phyloP scores from a whole-genome alignment of 1,140 invertebrate species.

The Plutomurus gul region DNA sequence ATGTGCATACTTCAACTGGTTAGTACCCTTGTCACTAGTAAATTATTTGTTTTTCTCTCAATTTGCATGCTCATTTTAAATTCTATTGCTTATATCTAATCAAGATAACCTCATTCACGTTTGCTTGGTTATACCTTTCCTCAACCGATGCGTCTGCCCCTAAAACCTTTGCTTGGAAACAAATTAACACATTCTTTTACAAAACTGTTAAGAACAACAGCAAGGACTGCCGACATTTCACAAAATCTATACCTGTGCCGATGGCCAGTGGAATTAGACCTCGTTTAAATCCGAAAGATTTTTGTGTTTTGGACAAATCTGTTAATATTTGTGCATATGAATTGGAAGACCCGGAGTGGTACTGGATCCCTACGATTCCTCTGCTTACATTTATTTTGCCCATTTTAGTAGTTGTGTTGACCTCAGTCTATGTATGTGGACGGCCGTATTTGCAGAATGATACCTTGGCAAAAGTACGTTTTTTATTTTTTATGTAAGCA shows the following conservation, averaged over 20 bases:
- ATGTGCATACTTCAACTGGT: neutral
- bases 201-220: neutral
- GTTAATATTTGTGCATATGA: neutral
- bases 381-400: neutral
- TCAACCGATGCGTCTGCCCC: neutral
- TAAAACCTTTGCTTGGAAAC: neutral
- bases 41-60: neutral
- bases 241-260: neutral
- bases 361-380: neutral
- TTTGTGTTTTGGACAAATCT: neutral
- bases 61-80: neutral
- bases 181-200: neutral
- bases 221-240: neutral
- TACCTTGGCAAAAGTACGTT: neutral
- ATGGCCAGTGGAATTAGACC: neutral
- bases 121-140: neutral
- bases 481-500: neutral
- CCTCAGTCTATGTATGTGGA: neutral
- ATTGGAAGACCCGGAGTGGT: neutral
- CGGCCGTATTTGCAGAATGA: too few relatives aligned
- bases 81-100: neutral
- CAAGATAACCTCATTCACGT: neutral
- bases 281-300: neutral
- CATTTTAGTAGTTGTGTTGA: neutral
- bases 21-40: too few relatives aligned